phyloP scores from a whole-genome alignment of 2,888 invertebrate genomes.

The Drosophila ustulata region DNA sequence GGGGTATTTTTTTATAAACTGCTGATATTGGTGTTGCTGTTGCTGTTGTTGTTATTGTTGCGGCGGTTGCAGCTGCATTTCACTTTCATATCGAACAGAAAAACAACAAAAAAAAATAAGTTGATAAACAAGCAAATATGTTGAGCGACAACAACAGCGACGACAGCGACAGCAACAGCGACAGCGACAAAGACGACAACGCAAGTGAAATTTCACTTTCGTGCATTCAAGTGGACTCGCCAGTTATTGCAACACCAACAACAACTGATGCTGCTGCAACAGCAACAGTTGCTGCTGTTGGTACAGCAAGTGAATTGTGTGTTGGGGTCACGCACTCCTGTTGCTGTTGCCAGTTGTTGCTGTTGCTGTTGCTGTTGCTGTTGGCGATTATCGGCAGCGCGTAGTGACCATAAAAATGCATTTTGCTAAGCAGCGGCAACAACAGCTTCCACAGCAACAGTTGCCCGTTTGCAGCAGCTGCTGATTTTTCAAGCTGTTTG shows the following conservation, averaged over 20 bases:
- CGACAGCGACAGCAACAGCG: constrained; percentile 26
- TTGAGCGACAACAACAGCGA: constrained; percentile 34
- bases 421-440: constrained; percentile 54
- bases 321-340: constrained; percentile 77
- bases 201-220: constrained; percentile 79
- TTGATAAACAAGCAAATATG: constrained; percentile 44
- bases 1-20: not conserved
- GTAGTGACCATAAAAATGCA: constrained; percentile 63
- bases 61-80: constrained; percentile 58
- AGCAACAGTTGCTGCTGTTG: not conserved
- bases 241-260: constrained; percentile 42
- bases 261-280: not conserved
- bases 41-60: constrained; percentile 18
- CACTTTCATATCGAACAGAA: constrained; percentile 45
- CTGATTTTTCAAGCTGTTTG: constrained; percentile 25
- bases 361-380: constrained; percentile 30
- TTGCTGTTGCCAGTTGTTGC: constrained; percentile 38
- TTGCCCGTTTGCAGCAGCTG: constrained; percentile 24
- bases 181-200: constrained; percentile 31
- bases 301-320: constrained; percentile 42
- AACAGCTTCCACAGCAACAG: constrained; percentile 14
- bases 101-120: constrained; percentile 32
- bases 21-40: constrained; percentile 19
- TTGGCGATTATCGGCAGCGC: constrained; percentile 45
- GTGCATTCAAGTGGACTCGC: constrained; percentile 58